Percentiles rank a stretch among this genome's conserved stretches.
Conservation (phyloP, 2,888 invertebrate genomes). For the Heliconius ethilla region DNA sequence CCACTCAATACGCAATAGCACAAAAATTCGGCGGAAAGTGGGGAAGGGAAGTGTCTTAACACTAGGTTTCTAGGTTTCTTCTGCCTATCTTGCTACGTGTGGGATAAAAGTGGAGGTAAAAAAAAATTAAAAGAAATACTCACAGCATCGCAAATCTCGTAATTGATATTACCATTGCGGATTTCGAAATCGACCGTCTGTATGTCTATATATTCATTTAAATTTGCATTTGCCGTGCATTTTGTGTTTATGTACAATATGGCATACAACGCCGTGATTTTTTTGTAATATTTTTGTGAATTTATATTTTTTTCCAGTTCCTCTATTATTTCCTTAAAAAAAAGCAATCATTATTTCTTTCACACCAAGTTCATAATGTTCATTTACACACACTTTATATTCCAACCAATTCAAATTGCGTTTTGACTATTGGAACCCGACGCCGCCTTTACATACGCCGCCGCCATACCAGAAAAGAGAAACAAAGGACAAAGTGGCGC, state of each 20-base stretch:
- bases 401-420: no score
- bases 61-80: no score
- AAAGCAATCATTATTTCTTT: not conserved
- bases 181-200: conserved; percentile 47
- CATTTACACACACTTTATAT: no score
- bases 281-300: conserved; percentile 32
- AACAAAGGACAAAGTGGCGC: no score
- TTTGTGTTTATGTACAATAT: conserved; percentile 27
- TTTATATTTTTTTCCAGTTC: conserved; percentile 33
- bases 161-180: conserved; percentile 42
- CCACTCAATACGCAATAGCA: no score
- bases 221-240: not conserved
- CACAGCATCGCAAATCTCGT: conserved; percentile 52
- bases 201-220: conserved; percentile 38
- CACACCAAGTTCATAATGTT: no score
- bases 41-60: no score
- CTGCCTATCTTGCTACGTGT: no score
- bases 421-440: no score
- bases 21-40: no score
- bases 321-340: conserved; percentile 39
- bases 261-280: conserved; percentile 47
- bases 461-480: no score
- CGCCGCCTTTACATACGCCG: no score
- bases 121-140: conserved; percentile 39
- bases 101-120: not conserved